Evolutionary conservation across 2,888 invertebrate genomes (phyloP).

Genomic region (Romanomermis culicivorax): DNA sequence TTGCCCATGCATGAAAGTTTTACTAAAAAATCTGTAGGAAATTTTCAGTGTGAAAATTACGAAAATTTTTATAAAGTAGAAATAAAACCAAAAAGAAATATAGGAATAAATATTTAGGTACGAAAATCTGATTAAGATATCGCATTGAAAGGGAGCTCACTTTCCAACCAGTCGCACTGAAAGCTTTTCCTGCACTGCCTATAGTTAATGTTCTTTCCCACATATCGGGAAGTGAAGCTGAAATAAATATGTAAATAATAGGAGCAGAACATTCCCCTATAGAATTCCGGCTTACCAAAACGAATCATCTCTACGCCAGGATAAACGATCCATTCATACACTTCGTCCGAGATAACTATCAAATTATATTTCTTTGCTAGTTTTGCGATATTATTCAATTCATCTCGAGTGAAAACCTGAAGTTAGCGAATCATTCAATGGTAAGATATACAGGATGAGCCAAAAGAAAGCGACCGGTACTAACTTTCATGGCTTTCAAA

Average conservation of each 20-base stretch:
- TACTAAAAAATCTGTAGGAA: neutral
- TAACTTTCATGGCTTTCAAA: no score
- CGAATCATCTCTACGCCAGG: slow-evolving; percentile 55
- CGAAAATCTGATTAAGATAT: no score
- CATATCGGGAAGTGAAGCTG: slow-evolving; percentile 76
- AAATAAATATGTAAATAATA: slow-evolving; percentile 8
- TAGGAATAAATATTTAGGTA: no score
- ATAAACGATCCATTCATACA: slow-evolving; percentile 90
- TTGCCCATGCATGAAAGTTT: neutral
- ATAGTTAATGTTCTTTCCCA: slow-evolving; percentile 91
- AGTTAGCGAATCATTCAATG: no score
- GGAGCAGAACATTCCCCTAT: neutral
- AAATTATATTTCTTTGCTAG: slow-evolving; percentile 78
- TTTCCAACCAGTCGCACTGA: slow-evolving; percentile 88
- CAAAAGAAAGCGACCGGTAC: no score
- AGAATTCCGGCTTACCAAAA: slow-evolving; percentile 41
- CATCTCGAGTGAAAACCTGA: slow-evolving; percentile 31
- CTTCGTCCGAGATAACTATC: slow-evolving; percentile 80
- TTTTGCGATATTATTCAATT: slow-evolving; percentile 46
- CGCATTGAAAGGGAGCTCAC: no score
- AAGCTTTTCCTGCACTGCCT: slow-evolving; percentile 91
- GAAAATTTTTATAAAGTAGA: neutral
- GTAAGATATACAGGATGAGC: neutral
- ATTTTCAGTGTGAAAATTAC: no score
- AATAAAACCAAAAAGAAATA: no score